Percentiles rank a stretch among this genome's conserved stretches.
phyloP scores from a whole-genome alignment of 1,140 invertebrate genomes.

The Carcinoscorpius rotundicauda region DNA sequence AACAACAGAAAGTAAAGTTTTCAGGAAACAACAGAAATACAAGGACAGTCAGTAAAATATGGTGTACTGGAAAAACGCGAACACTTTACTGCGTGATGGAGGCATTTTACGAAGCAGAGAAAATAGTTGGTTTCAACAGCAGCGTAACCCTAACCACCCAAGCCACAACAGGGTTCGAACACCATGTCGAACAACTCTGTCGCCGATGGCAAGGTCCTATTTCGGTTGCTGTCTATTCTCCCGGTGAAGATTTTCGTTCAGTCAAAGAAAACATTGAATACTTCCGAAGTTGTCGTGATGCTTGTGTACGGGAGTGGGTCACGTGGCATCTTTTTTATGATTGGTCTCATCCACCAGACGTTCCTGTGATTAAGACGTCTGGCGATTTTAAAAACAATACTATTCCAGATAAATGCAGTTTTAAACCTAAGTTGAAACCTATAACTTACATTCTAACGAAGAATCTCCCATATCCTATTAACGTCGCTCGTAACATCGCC shows the following conservation, averaged over 20 bases:
- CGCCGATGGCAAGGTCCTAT: slow-evolving; percentile 54
- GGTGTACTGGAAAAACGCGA: no score
- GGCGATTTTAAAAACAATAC: background rate
- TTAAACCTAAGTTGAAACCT: slow-evolving; percentile 5
- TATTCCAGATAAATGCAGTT: background rate
- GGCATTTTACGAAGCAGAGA: no score
- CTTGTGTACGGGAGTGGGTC: slow-evolving; percentile 3
- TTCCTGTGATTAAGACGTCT: background rate
- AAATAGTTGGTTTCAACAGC: background rate
- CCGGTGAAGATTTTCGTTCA: slow-evolving; percentile 49
- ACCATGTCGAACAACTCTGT: slow-evolving; percentile 68
- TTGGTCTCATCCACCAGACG: background rate
- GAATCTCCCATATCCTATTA: slow-evolving; percentile 22
- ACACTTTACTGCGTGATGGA: no score
- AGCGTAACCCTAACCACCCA: slow-evolving; percentile 82
- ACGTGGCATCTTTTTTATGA: slow-evolving; percentile 10
- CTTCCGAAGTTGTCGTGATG: slow-evolving; percentile 34
- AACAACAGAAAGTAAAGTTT: no score
- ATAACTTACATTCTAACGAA: background rate
- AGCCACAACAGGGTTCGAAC: slow-evolving; percentile 64
- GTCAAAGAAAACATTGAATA: slow-evolving; percentile 45
- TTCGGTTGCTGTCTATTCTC: slow-evolving; percentile 57
- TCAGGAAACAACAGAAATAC: no score
- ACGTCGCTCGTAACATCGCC: slow-evolving; percentile 20
- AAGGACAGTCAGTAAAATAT: no score